phyloP scores from a whole-genome alignment of 2,113 vertebrate genomes.

The Platysternon megacephalum region DNA sequence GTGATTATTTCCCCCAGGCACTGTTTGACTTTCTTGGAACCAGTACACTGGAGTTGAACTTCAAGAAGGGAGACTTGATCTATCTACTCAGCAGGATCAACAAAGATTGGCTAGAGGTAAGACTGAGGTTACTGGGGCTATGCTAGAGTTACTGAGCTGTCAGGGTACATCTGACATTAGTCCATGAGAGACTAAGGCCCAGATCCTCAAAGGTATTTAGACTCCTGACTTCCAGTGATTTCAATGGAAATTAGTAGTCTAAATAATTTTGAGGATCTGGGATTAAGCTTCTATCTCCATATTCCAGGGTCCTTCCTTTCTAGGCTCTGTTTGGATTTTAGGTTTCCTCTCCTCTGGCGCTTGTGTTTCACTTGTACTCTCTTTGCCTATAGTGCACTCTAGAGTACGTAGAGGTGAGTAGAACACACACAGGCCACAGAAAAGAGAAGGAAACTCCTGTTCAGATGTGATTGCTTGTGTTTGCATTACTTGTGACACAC shows the following conservation, averaged over 20 bases:
- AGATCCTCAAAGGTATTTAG: neutral
- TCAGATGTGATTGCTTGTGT: slow-evolving; percentile 51
- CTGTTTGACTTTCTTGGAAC: slow-evolving; percentile 93
- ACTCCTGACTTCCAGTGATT: neutral
- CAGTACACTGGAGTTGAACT: slow-evolving; percentile 88
- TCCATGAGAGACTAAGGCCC: neutral
- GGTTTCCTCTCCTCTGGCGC: slow-evolving; percentile 28
- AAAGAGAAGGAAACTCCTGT: slow-evolving; percentile 54
- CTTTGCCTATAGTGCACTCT: slow-evolving; percentile 19
- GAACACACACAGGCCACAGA: slow-evolving; percentile 37
- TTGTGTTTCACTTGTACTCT: slow-evolving; percentile 38
- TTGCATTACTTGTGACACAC: slow-evolving; percentile 3
- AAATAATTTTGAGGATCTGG: neutral
- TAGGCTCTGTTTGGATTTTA: slow-evolving; percentile 24
- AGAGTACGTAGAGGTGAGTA: slow-evolving; percentile 50
- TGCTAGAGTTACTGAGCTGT: accelerated
- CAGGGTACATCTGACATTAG: neutral
- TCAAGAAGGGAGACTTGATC: slow-evolving; percentile 93
- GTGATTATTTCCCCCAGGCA: slow-evolving; percentile 78
- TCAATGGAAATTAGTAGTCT: neutral
- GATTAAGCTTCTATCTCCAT: slow-evolving; percentile 15
- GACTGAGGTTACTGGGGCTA: neutral
- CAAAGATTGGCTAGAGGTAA: slow-evolving; percentile 96
- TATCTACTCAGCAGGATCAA: slow-evolving; percentile 94
- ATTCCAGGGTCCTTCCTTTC: neutral